Base-by-base conservation (phyloP, 2,113 vertebrate genomes). In the Entomyzon cyanotis region DNA sequence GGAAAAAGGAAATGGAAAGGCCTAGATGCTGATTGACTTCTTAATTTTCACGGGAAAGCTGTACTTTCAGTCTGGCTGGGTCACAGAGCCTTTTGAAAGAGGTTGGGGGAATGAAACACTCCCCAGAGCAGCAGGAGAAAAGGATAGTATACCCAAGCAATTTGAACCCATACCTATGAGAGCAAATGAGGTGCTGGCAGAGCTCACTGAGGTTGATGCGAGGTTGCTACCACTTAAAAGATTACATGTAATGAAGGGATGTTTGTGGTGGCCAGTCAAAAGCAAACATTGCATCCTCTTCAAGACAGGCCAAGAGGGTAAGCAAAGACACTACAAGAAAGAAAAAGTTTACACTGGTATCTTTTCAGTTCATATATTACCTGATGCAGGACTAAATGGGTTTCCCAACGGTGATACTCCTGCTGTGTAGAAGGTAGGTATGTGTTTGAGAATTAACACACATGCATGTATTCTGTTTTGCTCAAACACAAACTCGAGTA, bases 401-500 rank as follows among this genome's bases (percentile, higher is more conserved):
- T 65, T 80, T 69, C 33, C 25, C 56, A 78, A 24, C 13, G 7
- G 3, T 5, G 3, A 33, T 46, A 24, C 5, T 33, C 6, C 15
- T 41, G 15, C 55, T 89, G 8, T 0, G 5, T 15, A 69, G 65
- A 23, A 77, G 14, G 4, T 37, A 35, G 30, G 8, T n/a, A 27
- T 42, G 5, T n/a, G 3, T 50, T 37, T 59, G 50, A 81, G 19
- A 75, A 37, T 74, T 81, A 59, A 39, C 8, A 60, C 12, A 44
- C 4, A 15, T 3, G 4, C 7, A 25, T 20, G 15, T 0, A 0
- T 46, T 55, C 22, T 80, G 2, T 69, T 80, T 69, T 41, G 10
- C 9, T 75, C 35, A 55, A 89, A 35, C 14, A 63, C 12, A 63
- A 41, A 46, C 28, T 62, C 22, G 63, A 53, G 14, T 37, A 87